These are phyloP conservation scores for Linnaemya vulpina DNA, from an alignment of 2,888 invertebrate species.

Conservation along the genomic window DNA sequence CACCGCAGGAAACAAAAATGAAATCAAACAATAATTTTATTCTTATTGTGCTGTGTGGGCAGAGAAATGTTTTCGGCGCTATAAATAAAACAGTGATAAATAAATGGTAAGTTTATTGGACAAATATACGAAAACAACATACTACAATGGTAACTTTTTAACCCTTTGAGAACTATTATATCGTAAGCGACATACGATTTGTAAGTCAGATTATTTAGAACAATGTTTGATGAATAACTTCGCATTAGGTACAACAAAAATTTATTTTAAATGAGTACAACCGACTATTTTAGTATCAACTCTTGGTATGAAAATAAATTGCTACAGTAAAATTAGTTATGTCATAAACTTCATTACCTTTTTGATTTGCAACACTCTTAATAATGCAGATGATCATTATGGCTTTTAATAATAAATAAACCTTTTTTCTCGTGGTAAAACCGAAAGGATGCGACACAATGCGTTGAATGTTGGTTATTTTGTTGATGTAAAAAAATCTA, in stretches of 20 bases:
- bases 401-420: constrained; percentile 30
- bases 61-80: constrained; percentile 17
- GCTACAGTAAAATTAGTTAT: constrained; percentile 41
- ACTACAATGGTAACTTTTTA: constrained; percentile 59
- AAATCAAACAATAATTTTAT: constrained; percentile 61
- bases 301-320: constrained; percentile 8
- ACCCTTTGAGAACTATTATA: constrained; percentile 51
- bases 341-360: constrained; percentile 61
- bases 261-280: background rate
- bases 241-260: background rate
- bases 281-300: constrained; percentile 28
- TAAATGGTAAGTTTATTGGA: constrained; percentile 62
- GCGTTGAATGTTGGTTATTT: constrained; percentile 33
- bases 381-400: background rate
- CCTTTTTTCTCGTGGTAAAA: constrained; percentile 1
- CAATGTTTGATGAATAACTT: background rate
- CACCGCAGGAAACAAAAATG: constrained; percentile 77
- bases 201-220: background rate
- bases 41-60: constrained; percentile 29
- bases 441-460: constrained; percentile 62
- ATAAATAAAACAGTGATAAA: constrained; percentile 60
- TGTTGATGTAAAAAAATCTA: constrained; percentile 24
- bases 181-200: no score
- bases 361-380: constrained; percentile 40
- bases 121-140: constrained; percentile 37